These are phyloP conservation scores for Subacronicta megacephala DNA, from an alignment of 2,888 invertebrate genomes.

Conservation along the genomic window DNA sequence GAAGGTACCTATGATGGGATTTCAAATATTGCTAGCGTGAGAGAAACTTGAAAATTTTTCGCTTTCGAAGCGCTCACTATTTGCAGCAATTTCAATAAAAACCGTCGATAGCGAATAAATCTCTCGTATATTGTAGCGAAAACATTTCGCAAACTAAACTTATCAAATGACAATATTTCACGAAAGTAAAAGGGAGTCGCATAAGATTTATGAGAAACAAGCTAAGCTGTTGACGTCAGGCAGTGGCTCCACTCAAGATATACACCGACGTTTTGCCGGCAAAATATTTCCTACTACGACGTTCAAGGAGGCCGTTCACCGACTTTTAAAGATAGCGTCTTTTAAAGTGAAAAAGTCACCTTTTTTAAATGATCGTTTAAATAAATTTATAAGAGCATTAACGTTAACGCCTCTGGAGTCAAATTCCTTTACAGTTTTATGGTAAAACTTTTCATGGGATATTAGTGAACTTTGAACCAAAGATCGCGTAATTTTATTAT, in stretches of 20 bases:
- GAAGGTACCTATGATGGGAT: background rate
- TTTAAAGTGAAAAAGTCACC: conserved; percentile 42
- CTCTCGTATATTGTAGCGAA: conserved; percentile 15
- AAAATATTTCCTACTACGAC: conserved; percentile 49
- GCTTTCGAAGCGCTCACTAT: conserved; percentile 3
- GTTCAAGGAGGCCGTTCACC: conserved; percentile 51
- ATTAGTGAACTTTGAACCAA: too few species aligned
- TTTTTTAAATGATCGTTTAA: conserved; percentile 19
- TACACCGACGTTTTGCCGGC: conserved; percentile 47
- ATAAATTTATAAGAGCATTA: background rate
- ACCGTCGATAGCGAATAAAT: conserved; percentile 20
- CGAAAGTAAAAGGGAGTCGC: conserved; percentile 32
- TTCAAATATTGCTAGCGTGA: background rate
- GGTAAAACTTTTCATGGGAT: too few species aligned
- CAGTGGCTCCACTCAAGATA: conserved; percentile 43
- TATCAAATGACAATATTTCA: conserved; percentile 44
- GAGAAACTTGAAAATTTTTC: too few species aligned
- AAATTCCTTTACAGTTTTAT: too few species aligned
- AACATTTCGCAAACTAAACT: conserved; percentile 30
- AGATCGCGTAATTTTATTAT: too few species aligned
- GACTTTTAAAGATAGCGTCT: conserved; percentile 40
- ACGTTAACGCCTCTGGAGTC: background rate
- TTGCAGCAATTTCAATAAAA: conserved; percentile 7
- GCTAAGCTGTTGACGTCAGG: conserved; percentile 41
- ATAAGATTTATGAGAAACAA: conserved; percentile 44